A percentile compares a stretch with the other conserved stretches of the same genome.
These are phyloP conservation scores for Cremastinae sp. DNA, from an alignment of 2,888 invertebrate genomes.

Conservation along the genomic window DNA sequence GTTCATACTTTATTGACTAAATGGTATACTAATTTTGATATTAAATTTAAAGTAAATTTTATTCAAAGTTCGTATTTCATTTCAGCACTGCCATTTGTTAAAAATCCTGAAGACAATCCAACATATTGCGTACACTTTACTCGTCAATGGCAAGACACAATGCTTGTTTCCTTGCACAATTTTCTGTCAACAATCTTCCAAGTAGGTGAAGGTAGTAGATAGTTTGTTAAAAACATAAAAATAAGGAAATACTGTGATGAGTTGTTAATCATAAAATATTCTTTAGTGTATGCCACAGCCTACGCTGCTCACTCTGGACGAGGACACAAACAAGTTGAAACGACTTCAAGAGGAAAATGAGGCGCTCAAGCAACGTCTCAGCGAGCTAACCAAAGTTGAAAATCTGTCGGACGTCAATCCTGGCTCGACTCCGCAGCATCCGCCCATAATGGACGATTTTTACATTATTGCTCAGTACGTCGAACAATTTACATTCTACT, in stretches of 20 bases:
- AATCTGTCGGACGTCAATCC: constrained; percentile 84
- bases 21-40: neutral
- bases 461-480: constrained; percentile 92
- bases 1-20: neutral
- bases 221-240: neutral
- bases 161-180: constrained; percentile 94
- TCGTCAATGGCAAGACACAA: constrained; percentile 97
- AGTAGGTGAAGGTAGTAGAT: constrained; percentile 76
- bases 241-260: neutral
- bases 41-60: neutral
- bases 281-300: constrained; percentile 93
- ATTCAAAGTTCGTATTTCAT: constrained; percentile 35
- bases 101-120: constrained; percentile 95
- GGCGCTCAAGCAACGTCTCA: constrained; percentile 84
- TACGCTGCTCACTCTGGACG: constrained; percentile 91
- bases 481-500: neutral
- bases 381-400: constrained; percentile 82
- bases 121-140: constrained; percentile 94
- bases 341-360: constrained; percentile 93
- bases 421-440: constrained; percentile 86
- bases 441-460: constrained; percentile 94
- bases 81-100: constrained; percentile 93
- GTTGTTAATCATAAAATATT: constrained; percentile 40
- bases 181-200: constrained; percentile 94
- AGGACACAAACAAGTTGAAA: constrained; percentile 90